Evolutionary conservation across 2,888 invertebrate genomes (phyloP), one percentile per base, ranked within the genome.

Genomic region (Hesperia comma): DNA sequence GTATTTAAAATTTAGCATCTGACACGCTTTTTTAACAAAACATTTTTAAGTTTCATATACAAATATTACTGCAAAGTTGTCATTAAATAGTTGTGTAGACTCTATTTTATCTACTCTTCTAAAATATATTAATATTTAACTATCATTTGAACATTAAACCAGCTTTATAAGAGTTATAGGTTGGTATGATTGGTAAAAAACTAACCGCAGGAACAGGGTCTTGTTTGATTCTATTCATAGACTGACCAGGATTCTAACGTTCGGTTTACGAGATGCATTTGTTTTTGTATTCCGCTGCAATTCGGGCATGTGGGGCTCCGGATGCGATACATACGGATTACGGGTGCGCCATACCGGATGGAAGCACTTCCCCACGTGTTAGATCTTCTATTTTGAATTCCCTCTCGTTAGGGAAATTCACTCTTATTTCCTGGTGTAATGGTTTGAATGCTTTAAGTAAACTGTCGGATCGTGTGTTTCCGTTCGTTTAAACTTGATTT

Each of bases 331-430:
- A 69, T 73, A 72, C 76, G 71, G 75, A 78, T 79, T 84, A 84
- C 72, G 79, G 72, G 74, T 76, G 73, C 79, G 79, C 75, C n/a
- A n/a, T n/a, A n/a, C n/a, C 87, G 88, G 89, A 90, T 86, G 85
- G 86, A 86, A 88, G 87, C 88, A 88, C 84, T 86, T 88, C 87
- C 88, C 87, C 81, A 84, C 87, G 51, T 54, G 43, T 43, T 56
- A 33, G 53, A 53, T 46, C 61, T 32, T 61, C 62, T 57, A 60
- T 62, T 54, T 60, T 61, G 46, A 61, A 54, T 37, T 62, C 62
- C 49, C 54, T 55, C 43, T 58, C 49, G 61, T 58, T 63, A 56
- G 32, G 53, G 49, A 53, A 41, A 60, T 32, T 57, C 14, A 63
- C 51, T 58, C 12, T 3, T 19, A 21, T 10, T 55, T 26, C 43